These are phyloP conservation scores for Nilaparvata lugens DNA, from an alignment of 1,140 invertebrate genomes.

Conservation along the genomic window DNA sequence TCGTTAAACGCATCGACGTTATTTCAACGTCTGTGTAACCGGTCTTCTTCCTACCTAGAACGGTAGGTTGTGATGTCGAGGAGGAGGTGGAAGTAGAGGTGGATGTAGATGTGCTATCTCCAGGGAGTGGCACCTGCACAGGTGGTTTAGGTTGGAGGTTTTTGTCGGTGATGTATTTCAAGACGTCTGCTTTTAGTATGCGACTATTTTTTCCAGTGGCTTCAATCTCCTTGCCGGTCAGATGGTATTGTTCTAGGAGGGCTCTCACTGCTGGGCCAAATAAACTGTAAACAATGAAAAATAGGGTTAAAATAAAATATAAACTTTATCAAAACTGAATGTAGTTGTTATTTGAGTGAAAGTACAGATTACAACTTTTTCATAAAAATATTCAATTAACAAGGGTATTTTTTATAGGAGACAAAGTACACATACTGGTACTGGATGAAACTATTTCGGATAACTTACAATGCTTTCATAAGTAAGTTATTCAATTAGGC, in stretches of 20 bases:
- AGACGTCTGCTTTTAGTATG: slow-evolving; percentile 54
- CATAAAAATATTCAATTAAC: neutral
- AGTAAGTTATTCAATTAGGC: too few relatives aligned
- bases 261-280: slow-evolving; percentile 53
- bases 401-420: too few relatives aligned
- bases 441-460: too few relatives aligned
- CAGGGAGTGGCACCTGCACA: slow-evolving; percentile 34
- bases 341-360: neutral
- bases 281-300: slow-evolving; percentile 28
- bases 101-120: slow-evolving; percentile 35
- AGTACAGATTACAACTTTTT: neutral
- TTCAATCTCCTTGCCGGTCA: slow-evolving; percentile 40
- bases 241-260: slow-evolving; percentile 48
- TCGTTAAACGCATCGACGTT: slow-evolving; percentile 62
- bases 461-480: too few relatives aligned
- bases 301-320: too few relatives aligned
- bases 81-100: slow-evolving; percentile 29
- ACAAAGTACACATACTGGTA: too few relatives aligned
- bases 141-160: slow-evolving; percentile 40
- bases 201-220: slow-evolving; percentile 47
- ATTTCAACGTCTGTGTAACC: slow-evolving; percentile 58
- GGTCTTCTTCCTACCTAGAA: slow-evolving; percentile 29
- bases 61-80: slow-evolving; percentile 27
- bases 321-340: too few relatives aligned
- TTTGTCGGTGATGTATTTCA: slow-evolving; percentile 45